Conservation (phyloP, 2,888 invertebrate species). For the Ochropacha duplaris region DNA sequence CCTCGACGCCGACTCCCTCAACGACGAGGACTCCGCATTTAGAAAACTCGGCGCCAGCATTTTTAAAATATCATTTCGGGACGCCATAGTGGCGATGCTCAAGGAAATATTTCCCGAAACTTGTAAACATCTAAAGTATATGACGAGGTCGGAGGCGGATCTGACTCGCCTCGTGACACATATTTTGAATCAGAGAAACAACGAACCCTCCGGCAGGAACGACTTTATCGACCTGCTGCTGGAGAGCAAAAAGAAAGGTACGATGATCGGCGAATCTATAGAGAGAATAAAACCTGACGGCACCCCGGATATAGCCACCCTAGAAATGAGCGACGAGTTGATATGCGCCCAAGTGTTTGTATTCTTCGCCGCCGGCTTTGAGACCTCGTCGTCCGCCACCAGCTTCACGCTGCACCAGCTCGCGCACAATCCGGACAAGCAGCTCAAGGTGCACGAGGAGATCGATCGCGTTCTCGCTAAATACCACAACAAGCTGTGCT, state of each 20-base stretch:
- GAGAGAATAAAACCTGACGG: slow-evolving; percentile 47
- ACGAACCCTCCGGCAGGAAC: slow-evolving; percentile 49
- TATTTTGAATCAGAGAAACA: slow-evolving; percentile 51
- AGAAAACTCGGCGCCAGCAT: slow-evolving; percentile 52
- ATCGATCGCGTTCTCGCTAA: slow-evolving; percentile 47
- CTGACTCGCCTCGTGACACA: slow-evolving; percentile 43
- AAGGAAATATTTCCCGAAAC: slow-evolving; percentile 50
- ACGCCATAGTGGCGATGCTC: slow-evolving; percentile 32
- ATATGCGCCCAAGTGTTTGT: slow-evolving; percentile 58
- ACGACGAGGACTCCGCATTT: slow-evolving; percentile 52
- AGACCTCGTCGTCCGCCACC: slow-evolving; percentile 60
- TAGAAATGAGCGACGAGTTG: slow-evolving; percentile 49
- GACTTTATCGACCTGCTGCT: slow-evolving; percentile 59
- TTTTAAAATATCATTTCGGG: slow-evolving; percentile 31
- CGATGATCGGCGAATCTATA: slow-evolving; percentile 48
- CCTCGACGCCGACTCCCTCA: slow-evolving; percentile 54
- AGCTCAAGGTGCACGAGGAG: slow-evolving; percentile 48
- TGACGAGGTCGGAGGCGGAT: slow-evolving; percentile 42
- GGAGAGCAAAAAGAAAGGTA: slow-evolving; percentile 49
- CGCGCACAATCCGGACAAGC: slow-evolving; percentile 50
- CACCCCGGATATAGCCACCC: slow-evolving; percentile 30
- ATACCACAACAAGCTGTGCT: slow-evolving; percentile 45
- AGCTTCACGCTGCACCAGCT: slow-evolving; percentile 59
- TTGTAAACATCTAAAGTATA: slow-evolving; percentile 39
- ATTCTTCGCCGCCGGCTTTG: slow-evolving; percentile 62